A percentile compares a stretch with the other conserved stretches of the same genome.
Conservation (phyloP, 2,888 invertebrate genomes). For the Pimpla rufipes region DNA sequence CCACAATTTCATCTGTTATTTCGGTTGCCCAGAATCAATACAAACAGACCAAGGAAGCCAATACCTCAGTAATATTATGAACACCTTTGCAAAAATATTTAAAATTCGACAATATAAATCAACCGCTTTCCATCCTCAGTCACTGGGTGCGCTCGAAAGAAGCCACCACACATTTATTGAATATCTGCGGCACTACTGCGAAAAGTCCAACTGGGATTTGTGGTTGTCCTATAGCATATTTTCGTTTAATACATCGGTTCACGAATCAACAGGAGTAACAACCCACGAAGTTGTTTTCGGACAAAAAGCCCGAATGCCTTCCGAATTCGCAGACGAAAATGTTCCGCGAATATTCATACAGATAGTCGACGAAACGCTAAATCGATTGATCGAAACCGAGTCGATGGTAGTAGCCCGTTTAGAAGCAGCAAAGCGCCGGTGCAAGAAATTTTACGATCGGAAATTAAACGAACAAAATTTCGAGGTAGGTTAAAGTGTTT, state of each 20-base stretch:
- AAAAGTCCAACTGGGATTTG: neutral
- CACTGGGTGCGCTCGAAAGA: conserved; percentile 1
- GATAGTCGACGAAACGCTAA: too few species aligned
- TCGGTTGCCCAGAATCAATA: too few species aligned
- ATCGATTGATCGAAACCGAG: too few species aligned
- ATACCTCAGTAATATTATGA: conserved; percentile 1
- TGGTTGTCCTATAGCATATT: neutral
- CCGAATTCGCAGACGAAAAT: neutral
- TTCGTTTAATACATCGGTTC: neutral
- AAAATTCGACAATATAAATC: neutral
- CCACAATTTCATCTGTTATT: too few species aligned
- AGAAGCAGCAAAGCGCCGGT: neutral
- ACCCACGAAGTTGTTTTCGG: neutral
- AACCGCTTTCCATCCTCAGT: conserved; percentile 6
- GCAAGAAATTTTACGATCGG: neutral
- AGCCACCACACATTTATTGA: neutral
- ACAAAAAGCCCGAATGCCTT: neutral
- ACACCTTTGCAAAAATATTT: neutral
- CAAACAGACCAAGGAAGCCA: neutral
- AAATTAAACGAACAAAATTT: neutral
- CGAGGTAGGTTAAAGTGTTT: conserved; percentile 3
- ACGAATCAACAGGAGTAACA: neutral
- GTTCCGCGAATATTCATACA: neutral
- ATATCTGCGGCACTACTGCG: neutral
- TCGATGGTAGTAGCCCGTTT: too few species aligned